Percentiles rank a stretch among this genome's conserved stretches.
These are phyloP conservation scores for Corticium candelabrum DNA, from an alignment of 37 sponge, comb jelly and placozoan species.

Conservation along the genomic window DNA sequence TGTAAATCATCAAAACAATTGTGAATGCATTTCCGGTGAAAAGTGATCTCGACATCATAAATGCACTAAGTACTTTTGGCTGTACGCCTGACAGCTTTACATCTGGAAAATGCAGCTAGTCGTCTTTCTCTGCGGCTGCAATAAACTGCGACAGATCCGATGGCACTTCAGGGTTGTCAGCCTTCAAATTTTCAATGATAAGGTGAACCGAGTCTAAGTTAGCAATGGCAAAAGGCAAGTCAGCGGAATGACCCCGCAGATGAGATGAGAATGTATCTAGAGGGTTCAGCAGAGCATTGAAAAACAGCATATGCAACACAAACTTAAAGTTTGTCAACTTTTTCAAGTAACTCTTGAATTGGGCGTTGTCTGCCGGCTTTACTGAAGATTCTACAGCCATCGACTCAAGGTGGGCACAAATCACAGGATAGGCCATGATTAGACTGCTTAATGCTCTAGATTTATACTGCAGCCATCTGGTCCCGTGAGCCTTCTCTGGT, in stretches of 20 bases:
- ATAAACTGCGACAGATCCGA: too few relatives aligned
- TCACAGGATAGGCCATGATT: conserved; percentile 20
- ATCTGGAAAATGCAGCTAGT: too few relatives aligned
- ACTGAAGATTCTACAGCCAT: conserved; percentile 22
- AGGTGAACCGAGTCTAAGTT: background rate
- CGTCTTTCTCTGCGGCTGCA: too few relatives aligned
- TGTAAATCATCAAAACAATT: too few relatives aligned
- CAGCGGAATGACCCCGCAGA: conserved; percentile 16
- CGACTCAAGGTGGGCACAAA: conserved; percentile 20
- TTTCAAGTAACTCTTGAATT: conserved; percentile 18
- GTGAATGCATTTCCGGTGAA: too few relatives aligned
- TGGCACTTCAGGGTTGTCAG: too few relatives aligned
- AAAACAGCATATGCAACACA: conserved; percentile 31
- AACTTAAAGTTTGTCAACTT: conserved; percentile 32
- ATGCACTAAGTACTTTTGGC: too few relatives aligned
- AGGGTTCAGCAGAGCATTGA: conserved; percentile 7
- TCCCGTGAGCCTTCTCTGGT: conserved; percentile 26
- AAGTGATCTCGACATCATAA: too few relatives aligned
- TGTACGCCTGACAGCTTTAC: too few relatives aligned
- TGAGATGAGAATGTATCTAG: background rate
- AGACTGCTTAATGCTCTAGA: conserved; percentile 17
- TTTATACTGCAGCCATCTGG: conserved; percentile 32
- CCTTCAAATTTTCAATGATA: too few relatives aligned
- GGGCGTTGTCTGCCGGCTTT: conserved; percentile 10
- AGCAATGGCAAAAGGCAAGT: background rate